Conservation (phyloP, 2,888 invertebrate species). For the Cryptophagus acutangulus region DNA sequence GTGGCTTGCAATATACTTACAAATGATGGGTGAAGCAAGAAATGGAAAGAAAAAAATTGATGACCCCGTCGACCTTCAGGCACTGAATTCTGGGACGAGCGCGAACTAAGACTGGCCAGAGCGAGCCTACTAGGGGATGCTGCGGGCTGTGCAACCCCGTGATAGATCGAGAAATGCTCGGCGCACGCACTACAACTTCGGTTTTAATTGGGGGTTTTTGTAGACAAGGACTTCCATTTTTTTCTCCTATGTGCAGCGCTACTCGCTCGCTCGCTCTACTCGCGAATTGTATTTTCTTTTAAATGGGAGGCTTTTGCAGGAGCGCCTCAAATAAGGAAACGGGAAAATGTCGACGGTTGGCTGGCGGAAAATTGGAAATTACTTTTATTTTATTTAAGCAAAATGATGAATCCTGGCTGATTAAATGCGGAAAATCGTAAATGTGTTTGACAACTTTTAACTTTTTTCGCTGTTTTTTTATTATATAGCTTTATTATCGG, state of each 20-base stretch:
- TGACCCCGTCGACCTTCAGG: conserved; percentile 40
- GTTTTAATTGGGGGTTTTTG: conserved; percentile 50
- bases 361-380: too few species aligned
- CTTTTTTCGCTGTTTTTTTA: too few species aligned
- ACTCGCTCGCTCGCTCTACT: conserved; percentile 14
- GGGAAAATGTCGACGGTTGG: too few species aligned
- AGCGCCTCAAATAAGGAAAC: not conserved
- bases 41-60: not conserved
- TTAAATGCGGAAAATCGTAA: too few species aligned
- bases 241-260: conserved; percentile 26
- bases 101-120: conserved; percentile 45
- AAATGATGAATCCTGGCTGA: too few species aligned
- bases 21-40: not conserved
- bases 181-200: conserved; percentile 48
- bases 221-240: conserved; percentile 39
- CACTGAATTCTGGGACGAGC: conserved; percentile 40
- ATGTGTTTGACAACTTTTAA: too few species aligned
- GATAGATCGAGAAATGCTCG: conserved; percentile 50
- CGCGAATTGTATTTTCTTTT: conserved; percentile 12
- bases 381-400: too few species aligned
- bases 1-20: not conserved
- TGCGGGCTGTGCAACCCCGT: conserved; percentile 41
- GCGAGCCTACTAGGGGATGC: conserved; percentile 46
- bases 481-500: too few species aligned
- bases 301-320: conserved; percentile 7